These are phyloP conservation scores for Ceratina japonica DNA, from an alignment of 1,140 invertebrate genomes.

Conservation along the genomic window DNA sequence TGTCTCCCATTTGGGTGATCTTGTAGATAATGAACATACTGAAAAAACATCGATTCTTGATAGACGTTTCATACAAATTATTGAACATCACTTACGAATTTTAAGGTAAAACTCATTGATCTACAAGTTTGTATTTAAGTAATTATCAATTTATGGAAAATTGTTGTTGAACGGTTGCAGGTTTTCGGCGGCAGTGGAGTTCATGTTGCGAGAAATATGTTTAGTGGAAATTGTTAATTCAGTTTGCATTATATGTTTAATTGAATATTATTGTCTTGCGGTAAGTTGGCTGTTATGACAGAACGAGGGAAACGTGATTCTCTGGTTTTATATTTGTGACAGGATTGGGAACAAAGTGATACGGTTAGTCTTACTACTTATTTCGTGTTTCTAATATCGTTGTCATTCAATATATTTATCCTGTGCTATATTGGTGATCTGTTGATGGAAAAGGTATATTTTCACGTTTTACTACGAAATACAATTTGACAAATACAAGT, in stretches of 20 bases:
- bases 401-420: constrained; percentile 64
- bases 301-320: constrained; percentile 29
- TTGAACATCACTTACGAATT: constrained; percentile 43
- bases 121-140: too few relatives aligned
- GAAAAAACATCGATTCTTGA: constrained; percentile 1
- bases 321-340: constrained; percentile 16
- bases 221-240: constrained; percentile 70
- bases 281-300: constrained; percentile 31
- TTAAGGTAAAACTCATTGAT: constrained; percentile 26
- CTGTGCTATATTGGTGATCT: constrained; percentile 68
- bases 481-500: too few relatives aligned
- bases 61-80: constrained; percentile 36
- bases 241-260: constrained; percentile 70
- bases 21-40: constrained; percentile 13
- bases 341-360: constrained; percentile 68
- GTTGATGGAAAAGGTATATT: constrained; percentile 61
- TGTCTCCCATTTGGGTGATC: constrained; percentile 34
- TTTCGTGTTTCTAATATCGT: constrained; percentile 57
- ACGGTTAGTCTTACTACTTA: constrained; percentile 55
- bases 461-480: background rate
- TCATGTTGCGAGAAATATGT: constrained; percentile 63
- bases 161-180: too few relatives aligned
- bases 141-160: too few relatives aligned
- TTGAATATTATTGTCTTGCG: constrained; percentile 69
- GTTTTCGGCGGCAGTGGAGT: constrained; percentile 57